These are phyloP conservation scores for Drosophila parabipectinata DNA, from an alignment of 1,140 invertebrate species.

Conservation along the genomic window DNA sequence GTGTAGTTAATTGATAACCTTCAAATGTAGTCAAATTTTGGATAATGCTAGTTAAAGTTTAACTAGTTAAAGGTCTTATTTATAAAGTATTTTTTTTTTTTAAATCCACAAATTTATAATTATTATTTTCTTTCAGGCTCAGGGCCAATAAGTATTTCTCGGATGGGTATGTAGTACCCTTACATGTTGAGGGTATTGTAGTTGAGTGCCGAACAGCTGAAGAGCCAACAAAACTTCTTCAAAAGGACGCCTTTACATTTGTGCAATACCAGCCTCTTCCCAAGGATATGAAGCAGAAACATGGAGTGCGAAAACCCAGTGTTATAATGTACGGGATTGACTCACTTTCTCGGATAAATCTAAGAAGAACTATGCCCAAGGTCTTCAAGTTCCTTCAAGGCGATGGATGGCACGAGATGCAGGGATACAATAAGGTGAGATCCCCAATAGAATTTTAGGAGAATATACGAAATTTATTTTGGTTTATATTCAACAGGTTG, in stretches of 20 bases:
- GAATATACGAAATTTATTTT: too few species aligned
- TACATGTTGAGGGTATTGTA: conserved; percentile 32
- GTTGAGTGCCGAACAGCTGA: conserved; percentile 45
- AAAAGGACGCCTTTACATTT: conserved; percentile 53
- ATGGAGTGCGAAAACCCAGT: conserved; percentile 28
- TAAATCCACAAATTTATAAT: neutral
- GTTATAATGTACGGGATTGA: conserved; percentile 64
- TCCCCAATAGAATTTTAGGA: too few species aligned
- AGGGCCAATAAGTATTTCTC: conserved; percentile 31
- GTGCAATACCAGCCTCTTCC: conserved; percentile 39
- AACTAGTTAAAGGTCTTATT: too few species aligned
- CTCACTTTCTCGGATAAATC: conserved; percentile 61
- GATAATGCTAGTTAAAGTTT: too few species aligned
- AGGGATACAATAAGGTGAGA: conserved; percentile 62
- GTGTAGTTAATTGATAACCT: too few species aligned
- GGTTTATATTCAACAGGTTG: conserved; percentile 82
- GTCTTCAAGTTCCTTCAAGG: conserved; percentile 38
- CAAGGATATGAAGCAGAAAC: neutral
- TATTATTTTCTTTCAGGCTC: conserved; percentile 10
- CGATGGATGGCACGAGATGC: conserved; percentile 54
- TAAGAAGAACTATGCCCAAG: conserved; percentile 68
- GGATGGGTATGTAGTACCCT: conserved; percentile 19
- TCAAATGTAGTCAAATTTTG: too few species aligned
- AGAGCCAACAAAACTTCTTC: conserved; percentile 21
- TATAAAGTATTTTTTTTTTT: too few species aligned